Evolutionary conservation across 92 coral and sea anemone species (phyloP).

Genomic region (Heteractis magnifica): DNA sequence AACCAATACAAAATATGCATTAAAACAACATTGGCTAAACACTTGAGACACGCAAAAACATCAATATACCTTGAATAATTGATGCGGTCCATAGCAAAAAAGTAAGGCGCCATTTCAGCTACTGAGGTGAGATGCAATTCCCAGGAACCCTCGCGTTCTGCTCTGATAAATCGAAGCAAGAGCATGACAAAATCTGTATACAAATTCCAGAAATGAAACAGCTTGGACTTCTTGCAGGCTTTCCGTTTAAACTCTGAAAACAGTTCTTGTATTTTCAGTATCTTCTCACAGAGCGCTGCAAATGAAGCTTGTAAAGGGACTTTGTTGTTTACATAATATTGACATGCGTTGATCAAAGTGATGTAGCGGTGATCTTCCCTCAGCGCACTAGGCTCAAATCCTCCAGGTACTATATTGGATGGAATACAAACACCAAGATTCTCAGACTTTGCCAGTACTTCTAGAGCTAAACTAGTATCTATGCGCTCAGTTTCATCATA

Average conservation of each 20-base stretch:
- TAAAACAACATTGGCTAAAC: background rate
- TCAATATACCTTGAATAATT: conserved; percentile 35
- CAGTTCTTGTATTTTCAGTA: conserved; percentile 18
- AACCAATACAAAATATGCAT: background rate
- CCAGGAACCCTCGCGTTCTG: conserved; percentile 65
- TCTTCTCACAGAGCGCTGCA: conserved; percentile 11
- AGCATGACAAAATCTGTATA: conserved; percentile 46
- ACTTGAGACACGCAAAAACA: background rate
- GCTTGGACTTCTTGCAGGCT: conserved; percentile 41
- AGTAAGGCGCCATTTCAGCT: conserved; percentile 57
- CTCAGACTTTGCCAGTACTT: conserved; percentile 41
- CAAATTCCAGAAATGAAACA: conserved; percentile 59
- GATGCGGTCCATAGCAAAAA: conserved; percentile 51
- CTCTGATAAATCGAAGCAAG: conserved; percentile 54
- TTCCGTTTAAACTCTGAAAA: conserved; percentile 24
- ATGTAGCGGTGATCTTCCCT: conserved; percentile 4
- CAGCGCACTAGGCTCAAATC: conserved; percentile 12
- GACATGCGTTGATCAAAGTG: background rate
- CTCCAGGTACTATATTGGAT: conserved; percentile 54
- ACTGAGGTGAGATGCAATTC: conserved; percentile 45
- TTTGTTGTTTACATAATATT: background rate
- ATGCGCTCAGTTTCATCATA: conserved; percentile 43
- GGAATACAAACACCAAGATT: conserved; percentile 41
- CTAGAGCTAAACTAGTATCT: conserved; percentile 58
- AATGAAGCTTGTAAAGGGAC: background rate